Evolutionary conservation across 2,113 vertebrate species (phyloP), one percentile per base, ranked within the genome.

Genomic region (Tragulus kanchil): DNA sequence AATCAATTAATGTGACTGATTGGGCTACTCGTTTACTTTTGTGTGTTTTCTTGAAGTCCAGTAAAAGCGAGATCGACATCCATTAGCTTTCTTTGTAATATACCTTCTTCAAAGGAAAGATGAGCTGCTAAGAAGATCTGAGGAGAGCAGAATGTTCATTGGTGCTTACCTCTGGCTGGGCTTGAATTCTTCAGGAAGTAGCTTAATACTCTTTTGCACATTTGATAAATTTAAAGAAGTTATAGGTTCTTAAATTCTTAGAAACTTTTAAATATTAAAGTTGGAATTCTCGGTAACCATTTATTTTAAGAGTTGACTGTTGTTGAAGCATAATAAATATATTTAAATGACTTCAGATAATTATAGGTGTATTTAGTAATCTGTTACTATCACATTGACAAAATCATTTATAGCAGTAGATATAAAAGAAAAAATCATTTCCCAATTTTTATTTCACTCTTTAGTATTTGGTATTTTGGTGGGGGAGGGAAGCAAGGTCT

Each of bases 401-500:
- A 28, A 84, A 15, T 12, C 5, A 48, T 64, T 77, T 93, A n/a
- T 31, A 89, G 14, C 17, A 61, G 16, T 89, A 54, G 48, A 45
- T 81, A 52, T 45, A 73, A 96, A 90, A 79, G 36, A 58, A 94
- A 77, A 82, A 64, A 21, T 93, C 1, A 50, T 87, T 85, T 62
- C 14, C 54, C 19, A n/a, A 52, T 50, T 94, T 92, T 64, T 58
- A 58, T 95, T 90, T 89, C 67, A 28, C 82, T 86, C 15, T 8
- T 87, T 11, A 45, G 11, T 93, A 61, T 75, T 82, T 95, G 69
- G 45, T 50, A 23, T 90, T 95, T 89, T 36, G 71, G 79, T 48
- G 8, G 21, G 21, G 54, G 25, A 95, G 97, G 92, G 92, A 95
- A 95, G 64, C 15, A 90, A 61, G 23, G 12, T 85, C 78, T 81